phyloP scores from a whole-genome alignment of 2,797 vertebrate species.

The Sebastes steindachneri region DNA sequence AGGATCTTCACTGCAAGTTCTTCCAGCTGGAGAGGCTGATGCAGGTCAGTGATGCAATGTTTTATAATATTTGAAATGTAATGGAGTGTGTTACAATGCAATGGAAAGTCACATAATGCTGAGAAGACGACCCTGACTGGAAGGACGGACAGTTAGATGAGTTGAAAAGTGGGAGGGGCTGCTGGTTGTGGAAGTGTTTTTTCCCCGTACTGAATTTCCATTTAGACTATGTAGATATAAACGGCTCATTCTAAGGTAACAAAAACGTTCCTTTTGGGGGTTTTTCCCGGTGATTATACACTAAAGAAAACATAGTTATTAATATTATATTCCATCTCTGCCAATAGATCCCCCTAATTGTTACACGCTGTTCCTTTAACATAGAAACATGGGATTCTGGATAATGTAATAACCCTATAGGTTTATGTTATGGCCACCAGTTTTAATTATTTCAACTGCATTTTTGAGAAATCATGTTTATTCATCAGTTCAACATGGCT shows the following conservation, averaged over 20 bases:
- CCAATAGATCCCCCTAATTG: too few species aligned
- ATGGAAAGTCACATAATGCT: neutral
- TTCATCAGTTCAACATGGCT: neutral
- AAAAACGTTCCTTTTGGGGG: too few species aligned
- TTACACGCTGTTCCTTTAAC: too few species aligned
- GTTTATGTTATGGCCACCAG: neutral
- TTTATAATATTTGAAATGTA: neutral
- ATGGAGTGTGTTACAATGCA: neutral
- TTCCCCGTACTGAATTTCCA: neutral
- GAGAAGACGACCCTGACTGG: neutral
- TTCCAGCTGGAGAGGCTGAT: conserved; percentile 95
- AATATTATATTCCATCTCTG: too few species aligned
- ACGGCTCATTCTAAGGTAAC: too few species aligned
- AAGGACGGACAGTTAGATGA: neutral
- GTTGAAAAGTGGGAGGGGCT: neutral
- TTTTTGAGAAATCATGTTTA: neutral
- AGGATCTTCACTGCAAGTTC: conserved; percentile 99
- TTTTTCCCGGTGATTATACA: too few species aligned
- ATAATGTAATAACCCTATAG: neutral
- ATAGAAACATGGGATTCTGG: neutral
- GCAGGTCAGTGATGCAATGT: conserved; percentile 84
- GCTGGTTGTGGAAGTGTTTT: neutral
- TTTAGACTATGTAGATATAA: neutral
- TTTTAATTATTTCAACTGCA: neutral
- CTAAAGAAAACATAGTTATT: too few species aligned